Conservation (phyloP, 2,888 invertebrate species). For the Aspidiotus rigidus region DNA sequence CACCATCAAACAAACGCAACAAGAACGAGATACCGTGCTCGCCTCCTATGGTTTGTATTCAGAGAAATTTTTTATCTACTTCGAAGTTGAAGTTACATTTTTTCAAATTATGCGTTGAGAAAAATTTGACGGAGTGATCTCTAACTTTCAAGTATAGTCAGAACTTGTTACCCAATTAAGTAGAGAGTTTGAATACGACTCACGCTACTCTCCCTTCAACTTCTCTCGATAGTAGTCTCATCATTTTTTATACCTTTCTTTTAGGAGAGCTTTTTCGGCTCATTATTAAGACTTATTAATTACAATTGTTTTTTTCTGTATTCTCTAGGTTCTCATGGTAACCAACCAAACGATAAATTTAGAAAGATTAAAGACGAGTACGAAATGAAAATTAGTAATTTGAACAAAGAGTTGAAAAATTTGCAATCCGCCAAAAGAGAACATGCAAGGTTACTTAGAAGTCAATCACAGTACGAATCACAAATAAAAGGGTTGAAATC, state of each 20-base stretch:
- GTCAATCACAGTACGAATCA: slow-evolving; percentile 66
- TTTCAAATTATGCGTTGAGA: too few relatives aligned
- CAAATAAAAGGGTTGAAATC: slow-evolving; percentile 61
- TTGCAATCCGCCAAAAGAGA: slow-evolving; percentile 80
- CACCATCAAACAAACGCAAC: slow-evolving; percentile 77
- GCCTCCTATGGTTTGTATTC: slow-evolving; percentile 47
- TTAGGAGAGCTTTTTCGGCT: too few relatives aligned
- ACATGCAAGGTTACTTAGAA: slow-evolving; percentile 72
- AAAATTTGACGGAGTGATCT: too few relatives aligned
- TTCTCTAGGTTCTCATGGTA: slow-evolving; percentile 37
- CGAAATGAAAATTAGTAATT: slow-evolving; percentile 68
- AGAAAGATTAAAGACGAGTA: slow-evolving; percentile 81
- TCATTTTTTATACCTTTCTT: too few relatives aligned
- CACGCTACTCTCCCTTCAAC: too few relatives aligned
- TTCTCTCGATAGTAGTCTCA: too few relatives aligned
- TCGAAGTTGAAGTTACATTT: neutral
- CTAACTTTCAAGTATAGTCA: too few relatives aligned
- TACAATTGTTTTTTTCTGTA: too few relatives aligned
- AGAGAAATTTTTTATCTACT: neutral
- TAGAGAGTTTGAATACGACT: too few relatives aligned
- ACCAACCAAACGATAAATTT: slow-evolving; percentile 44
- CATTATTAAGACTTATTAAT: too few relatives aligned
- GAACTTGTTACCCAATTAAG: too few relatives aligned
- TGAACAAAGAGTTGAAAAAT: slow-evolving; percentile 77
- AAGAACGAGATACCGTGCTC: slow-evolving; percentile 81